These are phyloP conservation scores for Monopterus albus DNA, from an alignment of 2,113 vertebrate genomes.

Conservation along the genomic window DNA sequence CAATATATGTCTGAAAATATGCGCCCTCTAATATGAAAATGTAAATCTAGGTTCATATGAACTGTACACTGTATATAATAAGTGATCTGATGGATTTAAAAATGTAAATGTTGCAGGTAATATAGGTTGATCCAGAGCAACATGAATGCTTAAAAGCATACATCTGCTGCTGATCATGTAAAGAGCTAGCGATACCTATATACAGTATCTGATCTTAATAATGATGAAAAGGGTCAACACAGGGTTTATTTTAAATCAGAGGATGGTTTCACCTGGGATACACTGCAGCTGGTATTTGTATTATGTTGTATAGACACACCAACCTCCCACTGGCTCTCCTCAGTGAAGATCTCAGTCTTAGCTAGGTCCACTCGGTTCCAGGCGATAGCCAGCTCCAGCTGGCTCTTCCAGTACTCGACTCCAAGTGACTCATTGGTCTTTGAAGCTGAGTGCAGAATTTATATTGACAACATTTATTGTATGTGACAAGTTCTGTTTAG, in stretches of 20 bases:
- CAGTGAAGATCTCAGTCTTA: conserved; percentile 91
- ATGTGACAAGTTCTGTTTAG: neutral
- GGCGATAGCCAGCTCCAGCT: conserved; percentile 93
- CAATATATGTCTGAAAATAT: too few species aligned
- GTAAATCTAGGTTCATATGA: too few species aligned
- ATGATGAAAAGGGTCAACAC: neutral
- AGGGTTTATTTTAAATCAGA: neutral
- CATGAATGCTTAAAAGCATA: too few species aligned
- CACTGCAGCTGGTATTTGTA: neutral
- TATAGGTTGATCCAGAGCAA: too few species aligned
- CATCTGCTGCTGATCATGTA: too few species aligned
- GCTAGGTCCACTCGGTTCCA: conserved; percentile 98
- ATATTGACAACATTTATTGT: neutral
- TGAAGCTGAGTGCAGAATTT: conserved; percentile 83
- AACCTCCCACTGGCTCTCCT: conserved; percentile 93
- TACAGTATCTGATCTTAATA: neutral
- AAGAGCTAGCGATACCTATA: too few species aligned
- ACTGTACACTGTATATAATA: too few species aligned
- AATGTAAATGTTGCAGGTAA: too few species aligned
- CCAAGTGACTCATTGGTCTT: conserved; percentile 81
- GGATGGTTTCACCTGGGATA: too few species aligned
- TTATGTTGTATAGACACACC: neutral
- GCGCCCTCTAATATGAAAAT: too few species aligned
- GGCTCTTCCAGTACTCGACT: conserved; percentile 86
- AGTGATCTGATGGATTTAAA: too few species aligned